Evolutionary conservation across 1,140 invertebrate species (phyloP), one percentile per base, ranked within the genome.

Genomic region (Drosophila tropicalis): DNA sequence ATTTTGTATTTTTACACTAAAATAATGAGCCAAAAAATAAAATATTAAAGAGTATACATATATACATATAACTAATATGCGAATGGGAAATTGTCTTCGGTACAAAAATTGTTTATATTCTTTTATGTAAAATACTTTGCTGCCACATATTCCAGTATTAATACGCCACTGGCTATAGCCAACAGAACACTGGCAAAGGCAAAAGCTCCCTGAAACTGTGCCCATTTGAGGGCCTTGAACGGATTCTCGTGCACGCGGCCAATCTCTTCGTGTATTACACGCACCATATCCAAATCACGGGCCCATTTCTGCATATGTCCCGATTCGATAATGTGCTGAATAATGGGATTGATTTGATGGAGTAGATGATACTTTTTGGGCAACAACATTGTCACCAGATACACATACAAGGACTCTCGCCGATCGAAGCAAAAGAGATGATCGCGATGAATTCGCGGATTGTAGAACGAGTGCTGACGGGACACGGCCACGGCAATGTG

Each of bases 301-400:
- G 87, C 79, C 90, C 90, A 91, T 54, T 91, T 91, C n/a, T 91
- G 84, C 87, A 91, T 79, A 34, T 91, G 90, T 0, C 90, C 90
- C 56, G 90, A 91, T 55, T 91, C 90, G 13, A 91, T 91, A 13
- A 91, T 79, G 12, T 90, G 76, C 47, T 90, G 85, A n/a, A 91
- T 87, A 2, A 91, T 71, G 0, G 76, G 78, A 72, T 91, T 91
- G 22, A 91, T 91, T 57, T 91, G 83, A 22, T 81, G 84, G 40
- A 91, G 47, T 7, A 91, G 32, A 71, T 91, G 90, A 10, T 76
- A 91, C 56, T 91, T 91, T 66, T 87, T 91, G 0, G 90, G 90
- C 60, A 91, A 62, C 70, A 91, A 57, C 87, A 91, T 91, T 5
- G 72, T 79, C 32, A 91, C 90, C 15, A 83, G 69, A 29, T 91